Base-by-base conservation (phyloP, 2,797 vertebrate species). In the Amazonetta brasiliensis region DNA sequence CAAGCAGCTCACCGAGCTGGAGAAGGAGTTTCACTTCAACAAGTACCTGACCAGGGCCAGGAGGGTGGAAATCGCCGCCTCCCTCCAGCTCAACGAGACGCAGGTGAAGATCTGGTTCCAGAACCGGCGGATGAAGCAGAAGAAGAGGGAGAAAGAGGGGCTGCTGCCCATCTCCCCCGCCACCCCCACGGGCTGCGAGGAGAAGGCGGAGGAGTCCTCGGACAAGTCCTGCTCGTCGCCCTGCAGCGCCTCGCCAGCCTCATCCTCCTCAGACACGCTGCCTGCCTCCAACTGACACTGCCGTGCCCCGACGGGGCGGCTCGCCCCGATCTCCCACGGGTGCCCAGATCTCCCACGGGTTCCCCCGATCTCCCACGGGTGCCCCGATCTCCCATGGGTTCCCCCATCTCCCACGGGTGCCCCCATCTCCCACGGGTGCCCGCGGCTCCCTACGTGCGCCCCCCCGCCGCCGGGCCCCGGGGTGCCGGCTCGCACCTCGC, bases 31-130 rank as follows among this genome's bases (percentile, higher is more conserved):
- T 89, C 99, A 99, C 97, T 99, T 99, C 98, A 99, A 99, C 98
- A 99, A 99, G 98, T 99, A 99, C 88, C 97, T 99, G 97, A 99
- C 99, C 4, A 97, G 99, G 7, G 99, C 99, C 23, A 98, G 99
- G 74, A 97, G 99, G 30, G 99, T 99, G 59, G 99, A 99, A 97
- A 99, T 99, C 37, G 99, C 99, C 0, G 99, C 99, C 8, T 98
- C 99, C 7, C 98, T 99, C 66, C 99, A 99, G 90, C 98, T 99
- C 74, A 99, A 99, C 78, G 99, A 99, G 98, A 99, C 99, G 94
- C 99, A 99, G 97, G 99, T 99, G 94, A 99, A 99, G 97, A 99
- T 99, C 60, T 99, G 99, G 99, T 99, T 99, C 97, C 99, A 99
- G 98, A 99, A 99, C 95, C 98, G 99, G 33, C 98, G 99, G 67